Percentiles rank a stretch among this genome's conserved stretches.
Conservation (phyloP, 2,113 vertebrate species). For the Vicugna pacos region DNA sequence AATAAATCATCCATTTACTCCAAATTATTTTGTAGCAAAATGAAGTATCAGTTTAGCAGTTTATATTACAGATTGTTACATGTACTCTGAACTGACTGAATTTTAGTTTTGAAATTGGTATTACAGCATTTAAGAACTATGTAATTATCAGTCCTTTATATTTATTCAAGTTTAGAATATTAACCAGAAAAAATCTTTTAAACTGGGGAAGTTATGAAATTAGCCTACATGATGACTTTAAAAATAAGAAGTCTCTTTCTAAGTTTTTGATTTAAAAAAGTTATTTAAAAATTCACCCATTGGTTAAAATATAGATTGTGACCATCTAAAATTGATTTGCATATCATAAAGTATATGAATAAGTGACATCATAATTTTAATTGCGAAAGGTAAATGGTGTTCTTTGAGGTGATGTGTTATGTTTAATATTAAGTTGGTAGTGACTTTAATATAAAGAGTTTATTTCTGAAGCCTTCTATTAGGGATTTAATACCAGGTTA, state of each 20-base stretch:
- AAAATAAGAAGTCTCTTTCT: not conserved
- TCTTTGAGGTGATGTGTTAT: constrained; percentile 17
- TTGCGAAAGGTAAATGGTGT: constrained; percentile 44
- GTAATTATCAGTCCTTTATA: not conserved
- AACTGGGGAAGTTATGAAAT: not conserved
- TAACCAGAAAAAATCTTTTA: constrained; percentile 5
- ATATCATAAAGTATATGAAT: constrained; percentile 23
- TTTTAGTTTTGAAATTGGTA: constrained; percentile 63
- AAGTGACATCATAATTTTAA: not conserved
- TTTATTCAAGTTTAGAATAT: constrained; percentile 28
- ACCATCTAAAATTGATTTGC: constrained; percentile 35
- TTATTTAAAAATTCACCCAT: constrained; percentile 7
- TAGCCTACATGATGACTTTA: not conserved
- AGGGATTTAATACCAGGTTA: constrained; percentile 62
- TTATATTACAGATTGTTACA: not conserved
- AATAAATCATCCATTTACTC: constrained; percentile 8
- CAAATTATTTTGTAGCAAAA: not conserved
- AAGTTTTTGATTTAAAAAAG: constrained; percentile 24
- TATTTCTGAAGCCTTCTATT: constrained; percentile 57
- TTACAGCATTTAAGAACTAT: not conserved
- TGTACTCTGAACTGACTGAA: not conserved
- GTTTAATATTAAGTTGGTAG: constrained; percentile 1
- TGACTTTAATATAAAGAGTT: constrained; percentile 55
- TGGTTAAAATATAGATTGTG: constrained; percentile 54
- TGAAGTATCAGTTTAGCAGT: constrained; percentile 14